Conservation (phyloP, 2,113 vertebrate species). For the Motacilla tschutschensis region DNA sequence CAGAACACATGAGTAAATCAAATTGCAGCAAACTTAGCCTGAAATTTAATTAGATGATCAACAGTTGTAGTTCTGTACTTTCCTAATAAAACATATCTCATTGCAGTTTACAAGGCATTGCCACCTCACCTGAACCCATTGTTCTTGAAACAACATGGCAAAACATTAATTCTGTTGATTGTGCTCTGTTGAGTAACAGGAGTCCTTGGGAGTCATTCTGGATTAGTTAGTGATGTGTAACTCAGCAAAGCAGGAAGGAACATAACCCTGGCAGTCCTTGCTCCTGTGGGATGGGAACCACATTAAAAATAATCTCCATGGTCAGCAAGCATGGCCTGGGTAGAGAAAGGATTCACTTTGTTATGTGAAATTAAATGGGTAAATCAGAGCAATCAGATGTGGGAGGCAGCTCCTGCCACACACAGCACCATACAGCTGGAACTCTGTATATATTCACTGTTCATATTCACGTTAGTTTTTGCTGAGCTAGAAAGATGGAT, state of each 20-base stretch:
- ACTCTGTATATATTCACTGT: too few relatives aligned
- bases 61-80: background rate
- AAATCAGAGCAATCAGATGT: background rate
- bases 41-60: constrained; percentile 25
- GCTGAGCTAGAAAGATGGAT: background rate
- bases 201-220: background rate
- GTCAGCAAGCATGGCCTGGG: background rate
- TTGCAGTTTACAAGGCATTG: background rate
- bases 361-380: background rate
- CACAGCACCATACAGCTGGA: background rate
- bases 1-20: background rate
- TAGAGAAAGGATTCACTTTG: background rate
- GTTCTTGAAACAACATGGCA: background rate
- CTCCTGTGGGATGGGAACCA: background rate
- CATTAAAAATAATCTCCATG: background rate
- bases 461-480: background rate
- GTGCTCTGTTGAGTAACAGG: background rate
- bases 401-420: background rate
- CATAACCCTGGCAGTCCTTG: background rate
- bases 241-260: background rate
- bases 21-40: background rate
- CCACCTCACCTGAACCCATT: background rate
- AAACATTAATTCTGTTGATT: background rate
- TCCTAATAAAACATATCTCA: background rate
- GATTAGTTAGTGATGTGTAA: background rate